Conservation (phyloP, 2,888 invertebrate species). For the Drosophila anomelani region DNA sequence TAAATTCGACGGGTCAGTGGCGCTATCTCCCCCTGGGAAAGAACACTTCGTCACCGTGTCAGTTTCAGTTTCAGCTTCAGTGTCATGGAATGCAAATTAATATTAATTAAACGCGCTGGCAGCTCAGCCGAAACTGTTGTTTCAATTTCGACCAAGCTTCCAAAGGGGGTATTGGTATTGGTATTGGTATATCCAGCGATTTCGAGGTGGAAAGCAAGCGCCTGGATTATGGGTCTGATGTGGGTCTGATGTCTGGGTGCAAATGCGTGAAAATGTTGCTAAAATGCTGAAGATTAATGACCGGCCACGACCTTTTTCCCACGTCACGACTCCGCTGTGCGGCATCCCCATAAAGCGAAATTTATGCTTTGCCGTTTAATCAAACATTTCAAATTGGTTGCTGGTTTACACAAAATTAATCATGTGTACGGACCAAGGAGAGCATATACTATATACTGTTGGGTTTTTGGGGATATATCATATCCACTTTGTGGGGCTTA, state of each 20-base stretch:
- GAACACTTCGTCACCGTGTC: slow-evolving; percentile 41
- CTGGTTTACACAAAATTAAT: slow-evolving; percentile 39
- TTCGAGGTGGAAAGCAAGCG: slow-evolving; percentile 14
- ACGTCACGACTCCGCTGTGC: slow-evolving; percentile 15
- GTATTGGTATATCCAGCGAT: not conserved
- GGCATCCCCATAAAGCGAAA: slow-evolving; percentile 28
- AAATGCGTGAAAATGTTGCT: slow-evolving; percentile 44
- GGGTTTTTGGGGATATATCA: not conserved
- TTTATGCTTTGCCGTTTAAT: slow-evolving; percentile 41
- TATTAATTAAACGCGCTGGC: slow-evolving; percentile 69
- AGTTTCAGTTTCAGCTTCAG: slow-evolving; percentile 52
- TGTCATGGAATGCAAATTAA: slow-evolving; percentile 74
- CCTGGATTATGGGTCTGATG: slow-evolving; percentile 26
- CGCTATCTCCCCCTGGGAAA: not conserved
- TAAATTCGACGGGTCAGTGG: slow-evolving; percentile 53
- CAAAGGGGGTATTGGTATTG: slow-evolving; percentile 15
- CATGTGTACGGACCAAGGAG: slow-evolving; percentile 7
- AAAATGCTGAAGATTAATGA: slow-evolving; percentile 41
- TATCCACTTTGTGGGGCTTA: not conserved
- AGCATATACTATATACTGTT: not conserved
- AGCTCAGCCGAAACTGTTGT: slow-evolving; percentile 40
- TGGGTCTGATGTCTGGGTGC: slow-evolving; percentile 23
- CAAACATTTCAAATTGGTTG: slow-evolving; percentile 41
- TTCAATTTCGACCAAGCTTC: slow-evolving; percentile 39
- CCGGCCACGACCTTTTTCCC: slow-evolving; percentile 18